Conservation (phyloP, 2,113 vertebrate genomes). For the Aegotheles bennettii region DNA sequence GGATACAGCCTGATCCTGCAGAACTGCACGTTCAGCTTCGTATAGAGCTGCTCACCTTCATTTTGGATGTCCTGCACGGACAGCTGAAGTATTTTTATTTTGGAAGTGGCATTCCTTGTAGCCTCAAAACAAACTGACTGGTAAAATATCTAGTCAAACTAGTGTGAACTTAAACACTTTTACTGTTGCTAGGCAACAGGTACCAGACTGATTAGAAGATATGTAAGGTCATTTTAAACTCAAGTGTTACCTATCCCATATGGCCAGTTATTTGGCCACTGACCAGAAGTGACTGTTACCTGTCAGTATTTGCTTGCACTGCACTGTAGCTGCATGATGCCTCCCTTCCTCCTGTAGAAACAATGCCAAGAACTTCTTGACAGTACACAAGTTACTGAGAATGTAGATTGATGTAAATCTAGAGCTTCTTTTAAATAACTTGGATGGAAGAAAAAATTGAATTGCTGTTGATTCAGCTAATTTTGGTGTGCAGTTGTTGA, state of each 20-base stretch:
- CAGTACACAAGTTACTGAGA: background rate
- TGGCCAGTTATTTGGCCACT: background rate
- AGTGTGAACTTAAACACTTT: background rate
- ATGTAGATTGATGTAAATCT: background rate
- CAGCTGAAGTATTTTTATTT: background rate
- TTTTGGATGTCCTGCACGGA: background rate
- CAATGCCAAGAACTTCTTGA: background rate
- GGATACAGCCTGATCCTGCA: background rate
- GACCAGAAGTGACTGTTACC: background rate
- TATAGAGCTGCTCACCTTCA: background rate
- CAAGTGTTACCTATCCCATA: fast-evolving
- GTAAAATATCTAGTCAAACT: background rate
- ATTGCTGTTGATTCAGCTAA: background rate
- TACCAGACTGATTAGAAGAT: background rate
- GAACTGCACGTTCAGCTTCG: background rate
- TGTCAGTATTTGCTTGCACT: background rate
- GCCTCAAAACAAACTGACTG: background rate
- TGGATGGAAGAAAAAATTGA: background rate
- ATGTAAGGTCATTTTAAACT: background rate
- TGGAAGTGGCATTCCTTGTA: background rate
- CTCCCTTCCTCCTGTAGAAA: background rate
- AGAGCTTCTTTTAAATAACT: background rate
- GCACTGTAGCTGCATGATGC: background rate
- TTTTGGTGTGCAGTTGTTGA: background rate
- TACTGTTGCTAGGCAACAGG: background rate